These are phyloP conservation scores for Arothron firmamentum DNA, from an alignment of 2,113 vertebrate species.

Conservation along the genomic window DNA sequence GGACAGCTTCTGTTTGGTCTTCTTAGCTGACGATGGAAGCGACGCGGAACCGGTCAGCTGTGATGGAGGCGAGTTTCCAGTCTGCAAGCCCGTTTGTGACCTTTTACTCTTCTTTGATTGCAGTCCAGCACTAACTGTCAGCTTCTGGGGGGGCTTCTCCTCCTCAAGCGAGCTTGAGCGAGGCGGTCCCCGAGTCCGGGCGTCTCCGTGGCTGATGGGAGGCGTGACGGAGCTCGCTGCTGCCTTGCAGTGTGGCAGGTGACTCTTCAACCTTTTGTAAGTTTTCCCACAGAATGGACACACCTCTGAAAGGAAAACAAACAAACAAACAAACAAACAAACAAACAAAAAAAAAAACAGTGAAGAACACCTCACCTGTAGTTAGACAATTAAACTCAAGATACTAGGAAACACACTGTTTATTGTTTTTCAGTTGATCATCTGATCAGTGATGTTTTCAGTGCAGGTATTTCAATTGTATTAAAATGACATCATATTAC, in stretches of 20 bases:
- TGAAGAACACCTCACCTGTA: not conserved
- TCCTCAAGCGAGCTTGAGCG: not conserved
- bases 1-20: constrained; percentile 34
- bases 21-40: constrained; percentile 21
- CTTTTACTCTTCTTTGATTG: constrained; percentile 9
- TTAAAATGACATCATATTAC: no score
- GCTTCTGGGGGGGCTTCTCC: not conserved
- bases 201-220: not conserved
- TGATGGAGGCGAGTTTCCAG: not conserved
- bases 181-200: not conserved
- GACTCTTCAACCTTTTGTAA: constrained; percentile 84
- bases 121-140: not conserved
- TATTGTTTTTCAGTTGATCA: no score
- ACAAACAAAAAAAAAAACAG: not conserved
- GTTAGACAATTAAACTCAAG: not conserved
- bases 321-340: not conserved
- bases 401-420: no score
- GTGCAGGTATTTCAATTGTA: no score
- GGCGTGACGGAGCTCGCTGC: constrained; percentile 21
- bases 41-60: not conserved
- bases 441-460: no score
- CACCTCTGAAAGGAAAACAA: constrained; percentile 54
- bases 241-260: constrained; percentile 83
- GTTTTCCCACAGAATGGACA: constrained; percentile 83
- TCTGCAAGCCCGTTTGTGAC: not conserved